Base-by-base conservation (phyloP, 2,888 invertebrate genomes). In the Drosophila prostipennis region DNA sequence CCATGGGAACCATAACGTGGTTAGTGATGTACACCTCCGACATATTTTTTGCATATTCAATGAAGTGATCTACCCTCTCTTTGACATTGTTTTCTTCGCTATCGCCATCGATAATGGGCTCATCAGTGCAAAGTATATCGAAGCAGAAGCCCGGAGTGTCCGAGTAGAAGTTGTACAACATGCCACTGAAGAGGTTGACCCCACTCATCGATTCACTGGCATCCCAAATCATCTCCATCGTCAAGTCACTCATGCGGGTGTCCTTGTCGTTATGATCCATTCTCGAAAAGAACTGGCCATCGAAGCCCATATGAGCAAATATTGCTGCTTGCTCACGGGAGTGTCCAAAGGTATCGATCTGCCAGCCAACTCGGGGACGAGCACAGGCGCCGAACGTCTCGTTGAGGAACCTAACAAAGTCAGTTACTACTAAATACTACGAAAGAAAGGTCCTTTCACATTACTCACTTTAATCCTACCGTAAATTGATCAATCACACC, bases 71-170 rank as follows among this genome's bases (percentile, higher is more conserved):
- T 37, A 98, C 97, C 93, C 94, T 94, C 23, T 91, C 83, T 3
- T 96, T 94, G 0, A 97, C 96, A 90, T 98, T 98, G 90, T 96
- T 96, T 76, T 96, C 95, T 0, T 96, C 95, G 45, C 97, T 95
- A 19, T 93, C 92, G 82, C 97, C 96, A 90, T 98, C 98, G 76
- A 97, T 95, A 10, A 98, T 96, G 0, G 97, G 97, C 55, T 96
- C 96, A 87, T 97, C 97, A 0, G 92, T 91, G 88, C 98, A 98
- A 0, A 96, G 93, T 5, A 96, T 93, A 89, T 99, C 99, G 91
- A 97, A 99, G 88, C 98, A 98, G 91, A 98, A 98, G 0, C 98
- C 98, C 1, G 94, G 93, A 0, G 98, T 98, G 0, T 97, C 96
- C 0, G 94, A 94, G 89, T 98, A 98, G 1, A 94, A 94, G 81